Evolutionary conservation across 2,113 vertebrate genomes (phyloP), one percentile per base, ranked within the genome.

Genomic region (Pungitius pungitius): DNA sequence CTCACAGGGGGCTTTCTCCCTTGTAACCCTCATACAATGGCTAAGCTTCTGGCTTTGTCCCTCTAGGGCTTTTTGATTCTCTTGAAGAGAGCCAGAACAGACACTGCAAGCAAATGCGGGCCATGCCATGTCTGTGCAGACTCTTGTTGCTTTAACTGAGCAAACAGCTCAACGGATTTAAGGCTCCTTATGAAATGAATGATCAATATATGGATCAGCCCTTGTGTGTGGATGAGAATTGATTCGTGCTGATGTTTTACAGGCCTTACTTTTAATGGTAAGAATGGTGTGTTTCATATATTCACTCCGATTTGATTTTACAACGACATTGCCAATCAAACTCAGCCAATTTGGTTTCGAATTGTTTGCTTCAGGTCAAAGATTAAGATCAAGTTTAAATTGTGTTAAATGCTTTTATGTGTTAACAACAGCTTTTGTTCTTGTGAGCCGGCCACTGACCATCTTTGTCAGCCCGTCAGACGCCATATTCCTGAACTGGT

Each of bases 21-120:
- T 72, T 58, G 56, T 80, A 75, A 74, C 55, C 61, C 45, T 22
- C 77, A 69, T 79, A 88, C 87, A 83, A 68, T 79, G 80, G 78
- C 79, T 85, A 78, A 66, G 78, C 82, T 73, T 66, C 73, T 87
- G 79, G 73, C 83, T 88, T 82, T 77, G 80, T 83, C 81, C 88
- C 85, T 82, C 69, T 78, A 73, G 79, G 84, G 60, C 56, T 82
- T 87, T 90, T 90, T 86, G 85, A 89, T 85, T 87, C 81, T 84
- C 76, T 83, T 85, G 81, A 89, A 79, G 85, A 86, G 73, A 84
- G 79, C 63, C 75, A 83, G 83, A 90, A 77, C 70, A 82, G 84
- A 89, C 86, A 85, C 87, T 64, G 76, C 73, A 51, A 77, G 79
- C 57, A 12, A 81, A 58, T 77, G 55, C 40, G 72, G 80, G 88